Percentiles rank a stretch among this genome's conserved stretches.
These are phyloP conservation scores for Euzophera pinguis DNA, from an alignment of 2,888 invertebrate species.

Conservation along the genomic window DNA sequence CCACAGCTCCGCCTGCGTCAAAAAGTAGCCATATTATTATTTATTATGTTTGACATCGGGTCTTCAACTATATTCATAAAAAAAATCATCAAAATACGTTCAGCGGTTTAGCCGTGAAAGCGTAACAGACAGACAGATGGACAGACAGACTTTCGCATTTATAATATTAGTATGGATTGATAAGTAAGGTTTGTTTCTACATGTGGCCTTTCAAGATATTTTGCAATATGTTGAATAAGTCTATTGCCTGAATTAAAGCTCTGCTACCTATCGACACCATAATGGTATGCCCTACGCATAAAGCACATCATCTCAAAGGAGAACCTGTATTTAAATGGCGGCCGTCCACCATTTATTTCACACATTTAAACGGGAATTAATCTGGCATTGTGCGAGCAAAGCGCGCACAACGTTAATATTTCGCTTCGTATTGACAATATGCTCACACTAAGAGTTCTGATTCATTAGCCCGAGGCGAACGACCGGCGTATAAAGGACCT, in stretches of 20 bases:
- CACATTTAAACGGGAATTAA: conserved; percentile 71
- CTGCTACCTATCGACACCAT: conserved; percentile 30
- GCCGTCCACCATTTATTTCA: conserved; percentile 55
- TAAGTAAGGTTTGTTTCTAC: no score
- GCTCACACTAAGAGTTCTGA: conserved; percentile 62
- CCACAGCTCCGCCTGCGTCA: no score
- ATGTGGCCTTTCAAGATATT: no score
- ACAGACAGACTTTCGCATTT: no score
- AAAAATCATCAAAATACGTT: no score
- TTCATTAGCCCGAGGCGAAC: conserved; percentile 73
- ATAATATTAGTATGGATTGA: no score
- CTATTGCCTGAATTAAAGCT: neutral
- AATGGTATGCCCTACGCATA: conserved; percentile 18
- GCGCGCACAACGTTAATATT: conserved; percentile 61
- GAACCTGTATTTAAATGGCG: conserved; percentile 33
- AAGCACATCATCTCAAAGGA: conserved; percentile 17
- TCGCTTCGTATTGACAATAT: conserved; percentile 70
- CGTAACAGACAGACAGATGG: no score
- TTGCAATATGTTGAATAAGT: neutral
- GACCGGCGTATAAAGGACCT: conserved; percentile 68
- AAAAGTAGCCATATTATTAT: no score
- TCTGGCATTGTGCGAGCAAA: conserved; percentile 57
- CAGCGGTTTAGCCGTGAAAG: no score
- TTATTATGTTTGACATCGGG: no score
- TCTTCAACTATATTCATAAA: no score